Base-by-base conservation (phyloP, 1,140 invertebrate species). In the Sminthurides bifidus region DNA sequence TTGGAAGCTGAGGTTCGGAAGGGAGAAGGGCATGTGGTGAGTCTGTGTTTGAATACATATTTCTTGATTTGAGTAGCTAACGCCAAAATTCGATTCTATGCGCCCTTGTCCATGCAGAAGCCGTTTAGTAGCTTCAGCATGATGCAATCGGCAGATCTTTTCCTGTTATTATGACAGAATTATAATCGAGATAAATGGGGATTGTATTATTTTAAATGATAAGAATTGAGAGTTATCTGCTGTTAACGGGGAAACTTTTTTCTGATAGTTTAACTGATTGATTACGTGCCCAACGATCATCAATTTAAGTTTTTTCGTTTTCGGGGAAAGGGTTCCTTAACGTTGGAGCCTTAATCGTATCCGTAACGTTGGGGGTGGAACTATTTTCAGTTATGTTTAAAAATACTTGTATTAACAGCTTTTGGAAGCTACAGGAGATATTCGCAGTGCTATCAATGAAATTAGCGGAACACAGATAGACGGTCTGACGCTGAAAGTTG, bases 361-460 rank as follows among this genome's bases (percentile, higher is more conserved):
- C n/a, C n/a, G n/a, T n/a, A n/a, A n/a, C n/a, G n/a, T n/a, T n/a
- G n/a, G n/a, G n/a, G n/a, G n/a, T n/a, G n/a, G n/a, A n/a, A 21
- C 8, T 51, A 3, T 10, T 51, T 15, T 37, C 3, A 15, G 1
- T 12, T 26, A n/a, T 26, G 17, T 46, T 31, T 46, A n/a, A 17
- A 44, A 12, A 6, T 53, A 46, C 26, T 46, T 52, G 10, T 58
- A 26, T 43, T 54, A 52, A 26, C 29, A 65, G 63, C 50, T 31
- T n/a, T 17, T 65, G 19, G 63, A 61, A 58, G 54, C 59, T 14
- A 58, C 54, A 31, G 60, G 59, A 14, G 63, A 65, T 45, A 58
- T 65, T 37, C n/a, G 57, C 27, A 45, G 52, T 26, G 63, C 63
- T 19, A 54, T 65, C 15, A 54, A 57, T 15, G 63, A 65, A 27